A percentile compares a stretch with the other conserved stretches of the same genome.
phyloP scores from a whole-genome alignment of 2,888 invertebrate genomes.

The Parasteatoda lunata region DNA sequence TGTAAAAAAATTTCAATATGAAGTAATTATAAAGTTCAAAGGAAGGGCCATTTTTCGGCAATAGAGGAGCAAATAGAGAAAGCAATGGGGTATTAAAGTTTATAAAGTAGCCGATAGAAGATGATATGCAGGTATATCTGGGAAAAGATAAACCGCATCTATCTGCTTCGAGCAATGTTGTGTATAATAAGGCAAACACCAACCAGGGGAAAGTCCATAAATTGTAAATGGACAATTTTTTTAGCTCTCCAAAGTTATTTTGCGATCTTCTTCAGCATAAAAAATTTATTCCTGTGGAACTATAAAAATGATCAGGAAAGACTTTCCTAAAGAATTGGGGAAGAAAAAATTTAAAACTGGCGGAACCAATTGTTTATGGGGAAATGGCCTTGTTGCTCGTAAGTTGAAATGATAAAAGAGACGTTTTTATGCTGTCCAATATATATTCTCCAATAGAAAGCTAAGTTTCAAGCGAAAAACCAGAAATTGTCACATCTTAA shows the following conservation, averaged over 20 bases:
- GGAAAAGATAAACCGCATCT: not conserved
- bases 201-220: conserved; percentile 27
- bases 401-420: conserved; percentile 11
- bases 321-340: conserved; percentile 4
- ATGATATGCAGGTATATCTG: conserved; percentile 20
- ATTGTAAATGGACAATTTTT: conserved; percentile 33
- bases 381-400: conserved; percentile 12
- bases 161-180: not conserved
- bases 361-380: not conserved
- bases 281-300: conserved; percentile 16
- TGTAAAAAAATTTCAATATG: too few relatives aligned
- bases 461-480: conserved; percentile 1
- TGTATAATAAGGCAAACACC: not conserved
- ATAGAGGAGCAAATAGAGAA: conserved; percentile 24
- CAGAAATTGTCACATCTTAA: conserved; percentile 2
- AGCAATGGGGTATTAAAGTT: conserved; percentile 20
- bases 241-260: conserved; percentile 14
- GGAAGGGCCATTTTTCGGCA: conserved; percentile 11
- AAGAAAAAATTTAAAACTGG: conserved; percentile 11
- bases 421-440: conserved; percentile 19
- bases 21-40: conserved; percentile 44
- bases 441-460: not conserved
- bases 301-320: conserved; percentile 4
- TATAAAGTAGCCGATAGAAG: conserved; percentile 19
- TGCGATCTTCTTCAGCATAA: not conserved